Evolutionary conservation across 2,888 invertebrate genomes (phyloP).

Genomic region (Lacanobia wlatinum): DNA sequence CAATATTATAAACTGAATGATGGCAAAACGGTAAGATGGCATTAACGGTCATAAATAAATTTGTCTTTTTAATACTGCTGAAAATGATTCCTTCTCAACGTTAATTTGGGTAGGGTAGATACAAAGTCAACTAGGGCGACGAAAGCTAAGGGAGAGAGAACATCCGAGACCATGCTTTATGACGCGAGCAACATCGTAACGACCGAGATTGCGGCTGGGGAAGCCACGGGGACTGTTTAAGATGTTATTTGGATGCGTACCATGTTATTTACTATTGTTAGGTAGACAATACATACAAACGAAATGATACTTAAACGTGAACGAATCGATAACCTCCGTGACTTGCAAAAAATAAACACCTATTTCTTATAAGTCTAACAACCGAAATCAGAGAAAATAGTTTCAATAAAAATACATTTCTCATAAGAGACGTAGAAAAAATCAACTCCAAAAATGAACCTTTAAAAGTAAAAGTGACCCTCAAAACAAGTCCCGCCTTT

Average conservation of each 20-base stretch:
- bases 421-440: conserved; percentile 12
- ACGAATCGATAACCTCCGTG: conserved; percentile 4
- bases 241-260: conserved; percentile 61
- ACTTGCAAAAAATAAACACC: not conserved
- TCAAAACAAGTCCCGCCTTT: conserved; percentile 37
- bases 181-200: conserved; percentile 63
- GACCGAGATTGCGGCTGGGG: conserved; percentile 68
- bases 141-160: conserved; percentile 40
- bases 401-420: not conserved
- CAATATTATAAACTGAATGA: not conserved
- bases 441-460: conserved; percentile 6
- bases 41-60: not conserved
- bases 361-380: not conserved
- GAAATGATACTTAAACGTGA: not conserved
- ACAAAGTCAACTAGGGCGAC: conserved; percentile 56
- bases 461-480: conserved; percentile 33
- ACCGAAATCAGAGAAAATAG: not conserved
- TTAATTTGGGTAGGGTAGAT: conserved; percentile 43
- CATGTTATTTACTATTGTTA: conserved; percentile 24
- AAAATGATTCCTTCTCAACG: conserved; percentile 17
- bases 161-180: conserved; percentile 63
- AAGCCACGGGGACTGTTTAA: conserved; percentile 56
- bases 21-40: not conserved
- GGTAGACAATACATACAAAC: conserved; percentile 3
- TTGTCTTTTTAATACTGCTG: conserved; percentile 1